Base-by-base conservation (phyloP, 2,113 vertebrate genomes). In the Athene noctua region DNA sequence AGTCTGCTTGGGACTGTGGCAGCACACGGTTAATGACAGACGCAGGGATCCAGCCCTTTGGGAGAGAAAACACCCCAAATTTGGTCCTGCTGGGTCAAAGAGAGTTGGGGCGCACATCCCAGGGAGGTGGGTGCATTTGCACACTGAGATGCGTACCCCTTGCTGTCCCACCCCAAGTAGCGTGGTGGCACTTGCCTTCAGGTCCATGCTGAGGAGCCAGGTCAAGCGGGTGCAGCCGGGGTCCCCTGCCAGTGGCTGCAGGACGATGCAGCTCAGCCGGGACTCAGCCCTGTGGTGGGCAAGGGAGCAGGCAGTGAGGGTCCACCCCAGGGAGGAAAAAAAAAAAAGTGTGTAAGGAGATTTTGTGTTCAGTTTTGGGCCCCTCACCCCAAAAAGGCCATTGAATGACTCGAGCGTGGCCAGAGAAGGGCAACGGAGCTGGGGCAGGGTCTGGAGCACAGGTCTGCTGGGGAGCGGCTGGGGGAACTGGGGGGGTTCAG, bases 191-290 rank as follows among this genome's bases (percentile, higher is more conserved):
- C 95, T 91, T 96, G 98, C 98, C 98, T 99, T 99, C 9, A 98
- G 94, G 5, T 98, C 98, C 97, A 98, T 95, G 75, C 98, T 98
- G 17, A 99, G 97, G 74, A 99, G 98, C 98, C 99, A 99, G 5
- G 98, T 98, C 88, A 99, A 87, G 71, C 10, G 97, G 10, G 98
- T 98, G 54, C 57, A 95, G 17, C 71, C 16, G 3, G 59, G 55
- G 23, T 97, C 88, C 6, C 78, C 90, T 0, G 74, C 93, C 63
- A 97, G 80, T 2, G 98, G 92, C 82, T 97, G 94, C 32, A 99
- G 97, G 66, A 98, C 54, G 9, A 99, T 98, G 88, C 98, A 98
- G 36, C 98, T 98, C 36, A 98, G 98, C n/a, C 97, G 97, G 13
- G 98, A 97, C 92, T 99, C 97, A 1, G 98, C 98, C 93, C 98